Evolutionary conservation across 1,140 invertebrate species (phyloP).

Genomic region (Pentalonia nigronervosa): DNA sequence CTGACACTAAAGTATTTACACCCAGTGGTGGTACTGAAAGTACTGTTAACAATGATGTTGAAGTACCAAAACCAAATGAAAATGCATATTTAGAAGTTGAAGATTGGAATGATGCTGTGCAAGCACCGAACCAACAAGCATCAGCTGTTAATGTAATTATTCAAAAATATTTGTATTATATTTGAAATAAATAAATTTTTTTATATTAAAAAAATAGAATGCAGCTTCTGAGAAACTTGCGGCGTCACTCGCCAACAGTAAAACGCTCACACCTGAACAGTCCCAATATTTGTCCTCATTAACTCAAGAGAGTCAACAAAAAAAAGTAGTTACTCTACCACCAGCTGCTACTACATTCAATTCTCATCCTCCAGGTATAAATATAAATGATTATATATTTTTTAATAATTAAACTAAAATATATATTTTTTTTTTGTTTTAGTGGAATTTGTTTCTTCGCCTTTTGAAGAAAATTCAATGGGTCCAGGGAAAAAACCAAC

Average conservation of each 20-base stretch:
- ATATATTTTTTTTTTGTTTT: not conserved
- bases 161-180: slow-evolving; percentile 23
- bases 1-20: slow-evolving; percentile 94
- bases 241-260: not conserved
- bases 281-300: slow-evolving; percentile 75
- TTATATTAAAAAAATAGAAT: not conserved
- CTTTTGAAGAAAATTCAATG: slow-evolving; percentile 50
- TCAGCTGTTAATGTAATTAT: slow-evolving; percentile 4
- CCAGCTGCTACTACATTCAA: not conserved
- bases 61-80: slow-evolving; percentile 61
- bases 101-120: slow-evolving; percentile 58
- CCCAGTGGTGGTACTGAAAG: slow-evolving; percentile 68
- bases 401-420: not conserved
- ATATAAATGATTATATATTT: not conserved
- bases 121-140: slow-evolving; percentile 29
- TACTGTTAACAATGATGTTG: slow-evolving; percentile 62
- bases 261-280: slow-evolving; percentile 70
- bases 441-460: slow-evolving; percentile 51
- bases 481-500: slow-evolving; percentile 71
- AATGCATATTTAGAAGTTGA: slow-evolving; percentile 60
- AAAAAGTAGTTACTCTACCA: slow-evolving; percentile 33
- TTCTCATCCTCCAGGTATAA: slow-evolving; percentile 46
- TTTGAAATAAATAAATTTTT: not conserved
- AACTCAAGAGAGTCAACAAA: slow-evolving; percentile 70
- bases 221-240: not conserved